Conservation (phyloP, 2,888 invertebrate species). For the Branchellion lobata region DNA sequence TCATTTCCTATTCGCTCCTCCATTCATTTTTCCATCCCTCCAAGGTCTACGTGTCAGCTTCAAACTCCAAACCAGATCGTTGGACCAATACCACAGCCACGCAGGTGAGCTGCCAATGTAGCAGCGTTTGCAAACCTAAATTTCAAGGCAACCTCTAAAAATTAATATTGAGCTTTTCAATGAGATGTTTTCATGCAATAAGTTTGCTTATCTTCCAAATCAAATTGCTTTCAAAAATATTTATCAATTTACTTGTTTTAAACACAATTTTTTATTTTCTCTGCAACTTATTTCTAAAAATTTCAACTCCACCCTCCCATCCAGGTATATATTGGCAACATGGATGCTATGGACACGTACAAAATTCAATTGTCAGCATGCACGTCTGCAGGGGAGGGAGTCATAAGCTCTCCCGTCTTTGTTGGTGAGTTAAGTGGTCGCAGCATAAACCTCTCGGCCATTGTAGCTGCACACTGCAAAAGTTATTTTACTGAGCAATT, state of each 20-base stretch:
- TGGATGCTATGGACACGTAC: constrained; percentile 81
- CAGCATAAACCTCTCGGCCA: neutral
- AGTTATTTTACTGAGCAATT: neutral
- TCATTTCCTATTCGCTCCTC: too few species aligned
- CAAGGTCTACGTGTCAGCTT: constrained; percentile 48
- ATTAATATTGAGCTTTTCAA: too few species aligned
- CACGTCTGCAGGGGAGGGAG: constrained; percentile 80
- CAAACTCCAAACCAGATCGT: constrained; percentile 53
- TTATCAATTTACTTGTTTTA: too few species aligned
- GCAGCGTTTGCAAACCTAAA: constrained; percentile 69
- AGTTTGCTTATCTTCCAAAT: too few species aligned
- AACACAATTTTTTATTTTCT: too few species aligned
- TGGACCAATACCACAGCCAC: constrained; percentile 40
- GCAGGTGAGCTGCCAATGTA: constrained; percentile 65
- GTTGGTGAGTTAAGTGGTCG: constrained; percentile 44
- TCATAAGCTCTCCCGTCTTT: constrained; percentile 54
- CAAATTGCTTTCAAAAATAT: too few species aligned
- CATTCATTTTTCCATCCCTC: neutral
- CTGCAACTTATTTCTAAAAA: too few species aligned
- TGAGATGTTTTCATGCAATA: too few species aligned
- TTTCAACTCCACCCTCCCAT: too few species aligned
- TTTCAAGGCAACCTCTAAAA: too few species aligned
- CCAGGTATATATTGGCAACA: constrained; percentile 70
- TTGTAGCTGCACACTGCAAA: neutral
- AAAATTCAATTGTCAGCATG: constrained; percentile 85